Base-by-base conservation (phyloP, 2,113 vertebrate genomes). In the Maccullochella peelii region DNA sequence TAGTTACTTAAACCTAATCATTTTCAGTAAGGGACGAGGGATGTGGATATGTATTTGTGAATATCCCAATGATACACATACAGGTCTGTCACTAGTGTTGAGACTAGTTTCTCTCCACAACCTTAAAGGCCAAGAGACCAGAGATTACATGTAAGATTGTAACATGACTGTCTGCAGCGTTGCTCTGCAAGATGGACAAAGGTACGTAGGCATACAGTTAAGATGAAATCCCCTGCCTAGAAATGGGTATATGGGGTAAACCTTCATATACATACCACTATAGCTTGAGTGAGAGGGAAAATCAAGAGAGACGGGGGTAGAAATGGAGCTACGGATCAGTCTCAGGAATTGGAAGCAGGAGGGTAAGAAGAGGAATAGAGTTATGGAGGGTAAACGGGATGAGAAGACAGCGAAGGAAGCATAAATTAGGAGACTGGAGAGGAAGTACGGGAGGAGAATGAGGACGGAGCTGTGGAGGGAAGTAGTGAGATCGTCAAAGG, bases 401-500 rank as follows among this genome's bases (percentile, higher is more conserved):
- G 4, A 30, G 23, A 23, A 61, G 57, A 59, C 36, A 73, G 30
- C 12, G 12, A 33, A 52, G 8, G 8, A 79, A 25, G 4, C 36
- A 8, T 27, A 30, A 78, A 15, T 25, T 49, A 57, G 23, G 62
- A 73, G 52, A 52, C 25, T n/a, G 57, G 44, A 18, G 47, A 57
- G 65, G 42, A 68, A 47, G 36, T n/a, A 58, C 8, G 54, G 58
- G 72, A 79, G 30, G 61, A 77, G 38, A 21, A 72, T 61, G 14
- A 66, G 68, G 61, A 77, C 6, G 18, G 38, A 69, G 73, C 49
- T 54, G 72, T 65, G 50, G 61, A 62, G 42, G 20, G 58, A 65
- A 2, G 50, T 1, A 1, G 61, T 44, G 58, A 36, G 57, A 42
- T 21, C 25, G 50, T 77, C 69, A 81, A 38, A 16, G 27, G 68